Percentiles rank a stretch among this genome's conserved stretches.
Conservation (phyloP, 2,888 invertebrate species). For the Gisinianus flammeolus region DNA sequence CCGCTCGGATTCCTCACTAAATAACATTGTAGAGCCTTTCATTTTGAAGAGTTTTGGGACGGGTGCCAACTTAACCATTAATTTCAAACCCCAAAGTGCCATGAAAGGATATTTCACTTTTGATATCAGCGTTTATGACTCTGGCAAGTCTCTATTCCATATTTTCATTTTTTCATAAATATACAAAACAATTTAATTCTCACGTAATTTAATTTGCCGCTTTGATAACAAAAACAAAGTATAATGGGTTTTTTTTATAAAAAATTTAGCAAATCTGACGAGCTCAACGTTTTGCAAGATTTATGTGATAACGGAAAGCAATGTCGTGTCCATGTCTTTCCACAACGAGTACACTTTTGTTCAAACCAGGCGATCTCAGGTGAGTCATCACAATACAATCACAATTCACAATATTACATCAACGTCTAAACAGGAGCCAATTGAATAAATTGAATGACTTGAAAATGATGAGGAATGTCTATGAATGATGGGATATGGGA, state of each 20-base stretch:
- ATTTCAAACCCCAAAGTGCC: slow-evolving; percentile 1
- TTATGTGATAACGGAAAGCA: neutral
- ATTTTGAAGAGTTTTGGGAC: neutral
- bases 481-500: too few relatives aligned
- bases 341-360: neutral
- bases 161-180: too few relatives aligned
- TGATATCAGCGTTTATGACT: slow-evolving; percentile 9
- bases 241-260: too few relatives aligned
- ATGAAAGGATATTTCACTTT: slow-evolving; percentile 15
- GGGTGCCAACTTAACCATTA: slow-evolving; percentile 3
- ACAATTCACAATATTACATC: too few relatives aligned
- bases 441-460: too few relatives aligned
- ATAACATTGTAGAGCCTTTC: neutral
- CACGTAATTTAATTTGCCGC: too few relatives aligned
- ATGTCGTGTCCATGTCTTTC: neutral
- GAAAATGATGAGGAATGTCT: too few relatives aligned
- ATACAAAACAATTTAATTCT: too few relatives aligned
- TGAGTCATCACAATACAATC: neutral
- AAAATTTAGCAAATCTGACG: neutral
- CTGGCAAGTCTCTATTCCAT: too few relatives aligned
- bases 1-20: slow-evolving; percentile 3
- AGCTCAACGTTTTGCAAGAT: neutral
- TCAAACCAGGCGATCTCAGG: neutral
- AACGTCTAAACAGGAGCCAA: too few relatives aligned
- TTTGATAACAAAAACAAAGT: too few relatives aligned